A percentile compares a stretch with the other conserved stretches of the same genome.
These are phyloP conservation scores for Mormyrops boulengeri DNA, from an alignment of 2,797 vertebrate genomes.

Conservation along the genomic window DNA sequence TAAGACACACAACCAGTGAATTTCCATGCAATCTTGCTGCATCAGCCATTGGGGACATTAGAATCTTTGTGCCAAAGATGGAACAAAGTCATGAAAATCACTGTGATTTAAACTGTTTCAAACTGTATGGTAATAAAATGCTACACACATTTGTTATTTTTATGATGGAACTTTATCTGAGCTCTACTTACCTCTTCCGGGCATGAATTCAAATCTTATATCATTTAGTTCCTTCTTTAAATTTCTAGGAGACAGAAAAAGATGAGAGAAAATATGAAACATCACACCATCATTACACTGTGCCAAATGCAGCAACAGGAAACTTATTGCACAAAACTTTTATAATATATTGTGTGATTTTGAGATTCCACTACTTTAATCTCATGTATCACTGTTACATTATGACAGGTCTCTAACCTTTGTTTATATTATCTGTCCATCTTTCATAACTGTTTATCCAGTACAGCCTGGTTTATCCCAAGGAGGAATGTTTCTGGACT, in stretches of 20 bases:
- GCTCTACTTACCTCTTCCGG: slow-evolving; percentile 79
- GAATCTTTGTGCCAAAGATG: background rate
- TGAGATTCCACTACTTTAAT: background rate
- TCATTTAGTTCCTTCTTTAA: slow-evolving; percentile 97
- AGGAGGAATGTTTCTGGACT: background rate
- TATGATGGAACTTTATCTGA: background rate
- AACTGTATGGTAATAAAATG: background rate
- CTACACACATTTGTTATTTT: background rate
- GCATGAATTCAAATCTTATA: slow-evolving; percentile 96
- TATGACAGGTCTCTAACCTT: background rate
- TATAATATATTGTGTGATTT: background rate
- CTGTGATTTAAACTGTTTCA: background rate
- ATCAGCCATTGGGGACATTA: background rate
- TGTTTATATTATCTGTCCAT: background rate
- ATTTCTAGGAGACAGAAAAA: slow-evolving; percentile 68
- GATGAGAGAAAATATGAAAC: background rate
- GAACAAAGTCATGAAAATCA: background rate
- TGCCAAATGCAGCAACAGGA: background rate
- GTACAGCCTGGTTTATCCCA: background rate
- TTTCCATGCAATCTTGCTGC: background rate
- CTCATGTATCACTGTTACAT: background rate
- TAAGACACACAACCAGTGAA: background rate
- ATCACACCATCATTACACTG: background rate
- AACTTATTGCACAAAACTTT: background rate
- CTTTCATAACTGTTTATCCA: background rate